Evolutionary conservation across 2,888 invertebrate genomes (phyloP).

Genomic region (Sarcophaga variegata): DNA sequence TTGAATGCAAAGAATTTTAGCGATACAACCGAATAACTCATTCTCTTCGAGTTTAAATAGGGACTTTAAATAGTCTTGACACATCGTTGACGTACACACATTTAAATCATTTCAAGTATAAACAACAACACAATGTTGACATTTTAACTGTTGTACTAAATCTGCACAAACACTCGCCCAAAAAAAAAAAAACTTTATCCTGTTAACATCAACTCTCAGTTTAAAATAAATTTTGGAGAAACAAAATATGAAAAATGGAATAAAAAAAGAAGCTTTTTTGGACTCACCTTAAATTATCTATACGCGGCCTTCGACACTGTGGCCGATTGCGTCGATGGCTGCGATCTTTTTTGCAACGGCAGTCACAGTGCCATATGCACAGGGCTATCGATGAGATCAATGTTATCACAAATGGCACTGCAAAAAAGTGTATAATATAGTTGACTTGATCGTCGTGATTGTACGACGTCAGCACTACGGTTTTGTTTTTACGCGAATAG

Average conservation of each 20-base stretch:
- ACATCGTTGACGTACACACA: no score
- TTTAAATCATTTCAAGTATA: no score
- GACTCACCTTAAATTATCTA: constrained; percentile 84
- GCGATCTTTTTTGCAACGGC: constrained; percentile 86
- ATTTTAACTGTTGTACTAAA: no score
- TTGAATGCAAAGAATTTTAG: no score
- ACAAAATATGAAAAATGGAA: neutral
- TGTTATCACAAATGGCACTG: constrained; percentile 91
- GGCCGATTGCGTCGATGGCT: constrained; percentile 85
- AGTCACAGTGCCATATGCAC: constrained; percentile 94
- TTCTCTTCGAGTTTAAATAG: no score
- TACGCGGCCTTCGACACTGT: constrained; percentile 84
- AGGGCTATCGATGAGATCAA: constrained; percentile 92
- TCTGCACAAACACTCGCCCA: no score
- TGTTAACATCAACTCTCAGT: no score
- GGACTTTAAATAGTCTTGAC: no score
- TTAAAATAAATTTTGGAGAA: neutral
- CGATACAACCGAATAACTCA: no score
- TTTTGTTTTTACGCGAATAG: constrained; percentile 92
- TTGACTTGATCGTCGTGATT: constrained; percentile 91
- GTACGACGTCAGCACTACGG: constrained; percentile 92
- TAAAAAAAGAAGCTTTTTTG: neutral
- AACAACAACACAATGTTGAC: no score
- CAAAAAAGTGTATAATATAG: constrained; percentile 91
- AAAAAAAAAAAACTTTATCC: neutral